Evolutionary conservation across 2,113 vertebrate genomes (phyloP).

Genomic region (Chloroceryle aenea): DNA sequence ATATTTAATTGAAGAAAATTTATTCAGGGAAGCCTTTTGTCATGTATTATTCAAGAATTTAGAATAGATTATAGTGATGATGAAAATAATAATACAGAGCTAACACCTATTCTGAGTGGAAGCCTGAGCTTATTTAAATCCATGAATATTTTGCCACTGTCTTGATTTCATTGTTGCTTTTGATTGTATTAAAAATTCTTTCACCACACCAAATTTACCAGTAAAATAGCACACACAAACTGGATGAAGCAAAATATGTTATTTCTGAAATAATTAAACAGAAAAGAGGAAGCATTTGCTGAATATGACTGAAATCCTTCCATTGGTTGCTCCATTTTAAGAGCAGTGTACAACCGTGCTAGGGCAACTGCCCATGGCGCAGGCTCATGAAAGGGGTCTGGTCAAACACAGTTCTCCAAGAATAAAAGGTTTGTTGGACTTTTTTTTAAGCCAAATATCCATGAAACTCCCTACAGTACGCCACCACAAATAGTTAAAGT

Average conservation of each 20-base stretch:
- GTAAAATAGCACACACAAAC: background rate
- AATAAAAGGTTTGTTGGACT: accelerated
- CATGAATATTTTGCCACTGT: background rate
- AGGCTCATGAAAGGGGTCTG: background rate
- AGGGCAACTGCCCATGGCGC: background rate
- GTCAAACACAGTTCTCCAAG: background rate
- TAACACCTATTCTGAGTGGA: background rate
- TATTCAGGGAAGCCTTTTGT: background rate
- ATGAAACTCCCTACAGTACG: background rate
- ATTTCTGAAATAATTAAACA: background rate
- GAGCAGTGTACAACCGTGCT: background rate
- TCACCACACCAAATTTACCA: background rate
- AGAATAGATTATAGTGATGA: background rate
- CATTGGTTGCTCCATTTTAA: background rate
- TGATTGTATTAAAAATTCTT: background rate
- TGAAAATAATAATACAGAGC: background rate
- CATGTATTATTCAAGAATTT: slow-evolving; percentile 33
- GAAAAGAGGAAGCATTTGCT: background rate
- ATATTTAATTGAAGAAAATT: slow-evolving; percentile 4
- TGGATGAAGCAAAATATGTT: background rate
- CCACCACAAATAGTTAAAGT: background rate
- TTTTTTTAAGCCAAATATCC: background rate
- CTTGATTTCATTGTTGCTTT: slow-evolving; percentile 14
- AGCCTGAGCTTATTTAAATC: background rate
- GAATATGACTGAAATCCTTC: background rate